Base-by-base conservation (phyloP, 2,113 vertebrate species). In the Callipepla squamata region DNA sequence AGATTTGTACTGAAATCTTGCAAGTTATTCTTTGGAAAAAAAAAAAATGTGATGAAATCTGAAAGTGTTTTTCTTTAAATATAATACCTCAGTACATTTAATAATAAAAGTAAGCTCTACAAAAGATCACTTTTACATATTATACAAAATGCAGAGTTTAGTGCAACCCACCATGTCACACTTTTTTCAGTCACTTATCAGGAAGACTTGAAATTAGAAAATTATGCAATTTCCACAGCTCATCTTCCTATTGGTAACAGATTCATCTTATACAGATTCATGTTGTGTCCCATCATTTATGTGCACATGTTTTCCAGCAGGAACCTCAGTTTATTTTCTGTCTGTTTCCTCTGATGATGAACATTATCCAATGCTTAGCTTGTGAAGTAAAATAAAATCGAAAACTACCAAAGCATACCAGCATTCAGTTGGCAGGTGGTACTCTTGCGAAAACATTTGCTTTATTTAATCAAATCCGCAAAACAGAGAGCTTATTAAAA, bases 121-220 rank as follows among this genome's bases (percentile, higher is more conserved):
- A 98, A 99, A 99, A 98, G 96, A 97, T 96, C 95, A 96, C 97
- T 98, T 97, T 98, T 97, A 98, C 97, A 97, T 98, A 98, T 97
- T 89, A 97, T 98, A 98, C 98, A 98, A 98, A 98, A 98, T 87
- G 96, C 94, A 98, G 97, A 98, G 96, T 96, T 97, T 94, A 97
- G 96, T 96, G 98, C 95, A 97, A 97, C 98, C 77, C 97, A 90
- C 58, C 82, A 96, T 96, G 97, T 97, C 87, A 96, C 98, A 96
- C 92, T 89, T 93, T 91, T 95, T 97, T 98, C 97, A 98, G 97
- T 98, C 97, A 97, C 79, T 47, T 98, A 97, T 98, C 97, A 98
- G 98, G 98, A 99, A 99, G 98, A 99, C 98, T 98, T 98, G 97
- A 98, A 98, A 97, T 98, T 96, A 98, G 97, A 98, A 98, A 98